Percentiles rank a stretch among this genome's conserved stretches.
Evolutionary conservation across 30 jellyfish, hydroid and myxozoan genomes (phyloP).

Genomic region (Aurelia aurita): DNA sequence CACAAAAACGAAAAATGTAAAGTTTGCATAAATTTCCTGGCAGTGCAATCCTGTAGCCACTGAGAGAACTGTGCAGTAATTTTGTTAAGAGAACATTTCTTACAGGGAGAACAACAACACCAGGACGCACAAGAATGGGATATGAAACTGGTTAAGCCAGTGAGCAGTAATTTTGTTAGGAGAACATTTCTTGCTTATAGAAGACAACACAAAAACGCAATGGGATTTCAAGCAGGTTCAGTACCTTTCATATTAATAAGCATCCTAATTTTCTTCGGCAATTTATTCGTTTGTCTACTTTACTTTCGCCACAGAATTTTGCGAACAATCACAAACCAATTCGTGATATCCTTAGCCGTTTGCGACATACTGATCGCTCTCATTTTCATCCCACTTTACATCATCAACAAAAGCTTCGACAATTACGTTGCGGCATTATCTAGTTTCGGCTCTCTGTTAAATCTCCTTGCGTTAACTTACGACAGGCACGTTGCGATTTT

Average conservation of each 20-base stretch:
- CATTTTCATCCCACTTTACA: slow-evolving; percentile 62
- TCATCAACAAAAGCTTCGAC: slow-evolving; percentile 26
- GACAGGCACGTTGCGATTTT: slow-evolving; percentile 74
- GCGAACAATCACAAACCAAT: slow-evolving; percentile 62
- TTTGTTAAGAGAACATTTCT: too few relatives aligned
- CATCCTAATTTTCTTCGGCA: slow-evolving; percentile 51
- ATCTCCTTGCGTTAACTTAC: slow-evolving; percentile 72
- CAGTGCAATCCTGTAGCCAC: too few relatives aligned
- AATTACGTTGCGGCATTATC: slow-evolving; percentile 59
- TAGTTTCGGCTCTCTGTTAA: slow-evolving; percentile 66
- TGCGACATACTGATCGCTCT: slow-evolving; percentile 66
- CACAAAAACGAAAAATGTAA: too few relatives aligned
- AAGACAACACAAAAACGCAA: not conserved
- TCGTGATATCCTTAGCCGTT: slow-evolving; percentile 62
- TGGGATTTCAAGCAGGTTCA: slow-evolving; percentile 20
- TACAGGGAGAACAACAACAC: too few relatives aligned
- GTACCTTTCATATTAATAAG: slow-evolving; percentile 62
- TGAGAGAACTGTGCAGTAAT: too few relatives aligned
- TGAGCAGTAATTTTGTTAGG: too few relatives aligned
- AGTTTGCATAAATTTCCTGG: too few relatives aligned
- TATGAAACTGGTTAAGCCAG: too few relatives aligned
- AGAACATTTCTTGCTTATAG: too few relatives aligned
- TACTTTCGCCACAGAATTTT: slow-evolving; percentile 29
- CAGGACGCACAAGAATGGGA: too few relatives aligned
- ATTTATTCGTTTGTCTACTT: slow-evolving; percentile 28